A percentile compares a stretch with the other conserved stretches of the same genome.
Evolutionary conservation across 2,888 invertebrate species (phyloP).

Genomic region (Eupelmus urozonus): DNA sequence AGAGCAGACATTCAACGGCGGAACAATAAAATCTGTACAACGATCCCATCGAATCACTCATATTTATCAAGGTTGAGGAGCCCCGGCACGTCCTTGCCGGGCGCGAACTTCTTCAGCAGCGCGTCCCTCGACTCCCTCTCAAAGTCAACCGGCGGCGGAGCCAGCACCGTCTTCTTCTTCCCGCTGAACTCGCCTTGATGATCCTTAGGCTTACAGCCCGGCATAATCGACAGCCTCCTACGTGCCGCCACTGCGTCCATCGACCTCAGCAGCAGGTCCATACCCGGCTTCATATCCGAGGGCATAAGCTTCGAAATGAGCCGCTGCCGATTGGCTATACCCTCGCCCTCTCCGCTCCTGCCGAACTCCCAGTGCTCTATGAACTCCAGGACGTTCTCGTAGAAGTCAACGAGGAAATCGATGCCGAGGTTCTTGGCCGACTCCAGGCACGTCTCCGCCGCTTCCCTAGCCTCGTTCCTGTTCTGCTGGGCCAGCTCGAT

Average conservation of each 20-base stretch:
- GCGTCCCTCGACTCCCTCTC: constrained; percentile 62
- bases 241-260: constrained; percentile 77
- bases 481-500: constrained; percentile 77
- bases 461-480: constrained; percentile 78
- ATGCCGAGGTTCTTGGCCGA: constrained; percentile 73
- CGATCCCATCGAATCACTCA: constrained; percentile 58
- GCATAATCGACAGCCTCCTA: constrained; percentile 78
- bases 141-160: constrained; percentile 62
- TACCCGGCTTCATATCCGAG: constrained; percentile 75
- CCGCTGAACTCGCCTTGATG: constrained; percentile 59
- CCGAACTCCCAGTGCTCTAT: constrained; percentile 76
- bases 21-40: not conserved
- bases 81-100: constrained; percentile 64
- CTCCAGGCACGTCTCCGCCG: constrained; percentile 66
- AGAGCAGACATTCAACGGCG: not conserved
- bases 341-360: constrained; percentile 69
- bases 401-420: constrained; percentile 71
- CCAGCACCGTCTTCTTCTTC: constrained; percentile 65
- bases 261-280: constrained; percentile 76
- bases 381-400: constrained; percentile 69
- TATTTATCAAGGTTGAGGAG: constrained; percentile 68
- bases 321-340: constrained; percentile 75
- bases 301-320: constrained; percentile 77
- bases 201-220: constrained; percentile 74
- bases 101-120: constrained; percentile 64